Base-by-base conservation (phyloP, 2,113 vertebrate species). In the Corvus moneduloides region DNA sequence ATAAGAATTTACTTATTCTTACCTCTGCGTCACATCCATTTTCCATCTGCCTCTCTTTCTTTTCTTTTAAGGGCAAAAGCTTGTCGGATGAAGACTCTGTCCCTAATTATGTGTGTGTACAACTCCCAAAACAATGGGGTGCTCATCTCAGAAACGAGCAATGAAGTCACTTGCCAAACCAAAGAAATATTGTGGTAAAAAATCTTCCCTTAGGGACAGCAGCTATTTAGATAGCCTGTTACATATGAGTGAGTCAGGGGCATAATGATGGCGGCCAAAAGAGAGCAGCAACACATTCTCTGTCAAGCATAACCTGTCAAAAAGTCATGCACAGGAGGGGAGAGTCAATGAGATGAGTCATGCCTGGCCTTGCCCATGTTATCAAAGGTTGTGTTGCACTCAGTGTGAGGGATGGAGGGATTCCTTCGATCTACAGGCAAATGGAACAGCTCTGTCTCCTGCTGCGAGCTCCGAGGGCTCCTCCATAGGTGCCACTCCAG, bases 401-500 rank as follows among this genome's bases (percentile, higher is more conserved):
- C 43, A 44, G 55, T 15, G 56, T 68, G 84, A 95, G 80, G 80
- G 79, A 52, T 7, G 74, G n/a, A 81, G 54, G 64, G 80, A 84
- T 84, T 78, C 84, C 87, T 84, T 72, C 48, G 0, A 86, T 61
- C 81, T 22, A 28, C 61, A 87, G 54, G 7, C 83, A 75, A 79
- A 86, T 63, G 74, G 75, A 96, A 35, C 72, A 94, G n/a, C 78
- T 84, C 75, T 41, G 48, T 41, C 39, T 88, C 84, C 90, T 75
- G 81, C 84, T 52, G 83, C 0, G 27, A 85, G 89, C 77, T 91
- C 61, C 0, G 0, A 87, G 28, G 78, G 82, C 93, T 83, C 72
- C 94, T 91, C 86, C 28, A 32, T 90, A 77, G 91, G 94, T 91
- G 93, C 90, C 92, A 96, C 64, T 94, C 52, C 64, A 74, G 77